Base-by-base conservation (phyloP, 2,888 invertebrate genomes). In the Eubasilissa splendida region DNA sequence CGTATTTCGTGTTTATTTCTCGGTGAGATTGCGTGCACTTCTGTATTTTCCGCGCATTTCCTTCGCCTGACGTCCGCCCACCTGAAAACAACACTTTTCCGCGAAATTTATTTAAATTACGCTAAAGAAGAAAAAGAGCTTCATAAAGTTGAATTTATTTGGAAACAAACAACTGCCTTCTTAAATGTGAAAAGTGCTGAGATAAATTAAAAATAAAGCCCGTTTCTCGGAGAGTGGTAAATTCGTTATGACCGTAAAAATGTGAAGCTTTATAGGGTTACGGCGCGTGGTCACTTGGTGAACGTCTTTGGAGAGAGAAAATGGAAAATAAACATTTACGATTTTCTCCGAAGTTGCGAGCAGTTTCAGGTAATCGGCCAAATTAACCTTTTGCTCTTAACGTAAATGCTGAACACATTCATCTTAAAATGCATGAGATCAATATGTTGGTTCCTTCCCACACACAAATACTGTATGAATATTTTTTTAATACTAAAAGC, bases 241-340 rank as follows among this genome's bases (percentile, higher is more conserved):
- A 79, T 82, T 82, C 79, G 76, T 82, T 82, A 82, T 58, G n/a
- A n/a, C 71, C n/a, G 59, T 76, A 76, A 82, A 81, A 82, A 79
- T 71, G 76, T 63, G 42, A 58, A 68, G 33, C 56, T 75, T 78
- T 71, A 74, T 78, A 50, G 81, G 65, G 76, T 77, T 81, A 70
- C 70, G 76, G 70, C 68, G 70, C 60, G 50, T 59, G 79, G 75
- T 81, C 81, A 79, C 75, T 81, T 74, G 56, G 60, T 77, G 52
- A 33, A 52, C 52, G 59, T 76, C 80, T 74, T 71, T 76, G 11
- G 75, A 68, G 80, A 70, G 58, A 42, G 63, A 58, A 80, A 80
- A 80, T 80, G 76, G 60, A 68, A 80, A 66, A 80, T 76, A 80
- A 80, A 80, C 80, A 80, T 76, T 80, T 68, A 80, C 54, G 22